A percentile compares a stretch with the other conserved stretches of the same genome.
These are phyloP conservation scores for Gephyroberyx darwinii DNA, from an alignment of 2,797 vertebrate genomes.

Conservation along the genomic window DNA sequence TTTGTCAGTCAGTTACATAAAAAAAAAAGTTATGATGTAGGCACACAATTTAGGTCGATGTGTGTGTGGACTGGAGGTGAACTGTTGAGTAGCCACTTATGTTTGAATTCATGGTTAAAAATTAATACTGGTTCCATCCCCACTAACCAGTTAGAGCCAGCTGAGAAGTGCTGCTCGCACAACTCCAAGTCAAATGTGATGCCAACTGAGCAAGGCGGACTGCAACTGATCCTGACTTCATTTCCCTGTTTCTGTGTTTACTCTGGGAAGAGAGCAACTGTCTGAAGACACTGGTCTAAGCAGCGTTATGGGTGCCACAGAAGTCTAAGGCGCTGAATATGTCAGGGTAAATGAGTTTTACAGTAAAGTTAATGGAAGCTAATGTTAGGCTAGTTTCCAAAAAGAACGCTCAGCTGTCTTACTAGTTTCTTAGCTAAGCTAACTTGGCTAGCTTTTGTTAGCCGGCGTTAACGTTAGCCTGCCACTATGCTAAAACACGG, in stretches of 20 bases:
- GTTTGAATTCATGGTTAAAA: slow-evolving; percentile 14
- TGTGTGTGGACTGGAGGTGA: background rate
- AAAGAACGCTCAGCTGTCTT: background rate
- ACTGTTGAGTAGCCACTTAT: background rate
- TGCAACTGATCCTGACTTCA: background rate
- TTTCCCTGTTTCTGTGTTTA: slow-evolving; percentile 21
- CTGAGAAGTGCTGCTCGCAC: background rate
- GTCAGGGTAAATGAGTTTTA: slow-evolving; percentile 42
- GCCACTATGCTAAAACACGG: slow-evolving; percentile 50
- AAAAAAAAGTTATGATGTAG: background rate
- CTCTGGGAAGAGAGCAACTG: slow-evolving; percentile 18
- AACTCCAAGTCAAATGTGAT: slow-evolving; percentile 9
- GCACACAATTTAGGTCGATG: too few relatives aligned
- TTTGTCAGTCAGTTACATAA: background rate
- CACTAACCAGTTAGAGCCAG: background rate
- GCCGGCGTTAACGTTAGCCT: slow-evolving; percentile 52
- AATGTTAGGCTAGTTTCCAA: background rate
- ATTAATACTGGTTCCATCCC: slow-evolving; percentile 14
- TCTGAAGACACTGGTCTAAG: slow-evolving; percentile 21
- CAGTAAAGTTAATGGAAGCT: background rate
- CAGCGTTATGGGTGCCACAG: background rate
- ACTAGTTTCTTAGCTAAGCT: slow-evolving; percentile 12
- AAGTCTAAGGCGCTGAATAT: slow-evolving; percentile 1
- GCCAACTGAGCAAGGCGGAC: slow-evolving; percentile 45
- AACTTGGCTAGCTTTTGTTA: slow-evolving; percentile 39